These are phyloP conservation scores for Drosophila setosimentum DNA, from an alignment of 2,888 invertebrate species.

Conservation along the genomic window DNA sequence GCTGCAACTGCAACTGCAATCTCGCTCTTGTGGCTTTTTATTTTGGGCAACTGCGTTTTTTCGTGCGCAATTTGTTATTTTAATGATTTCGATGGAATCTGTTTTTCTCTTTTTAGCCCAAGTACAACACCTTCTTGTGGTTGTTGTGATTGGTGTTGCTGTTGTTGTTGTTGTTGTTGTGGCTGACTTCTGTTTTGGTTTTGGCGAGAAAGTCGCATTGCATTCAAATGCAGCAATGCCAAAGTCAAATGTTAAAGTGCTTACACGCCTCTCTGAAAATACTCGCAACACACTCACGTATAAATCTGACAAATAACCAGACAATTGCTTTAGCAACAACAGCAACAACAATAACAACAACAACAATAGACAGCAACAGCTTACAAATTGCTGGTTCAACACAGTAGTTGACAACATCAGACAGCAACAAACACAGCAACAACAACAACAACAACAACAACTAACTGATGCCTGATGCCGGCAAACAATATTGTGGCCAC, in stretches of 20 bases:
- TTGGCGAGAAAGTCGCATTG: conserved; percentile 58
- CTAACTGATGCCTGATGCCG: conserved; percentile 28
- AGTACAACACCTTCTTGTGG: conserved; percentile 8
- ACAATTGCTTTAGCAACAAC: conserved; percentile 49
- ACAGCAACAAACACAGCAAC: conserved; percentile 17
- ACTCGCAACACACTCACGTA: conserved; percentile 32
- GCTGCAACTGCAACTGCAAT: conserved; percentile 12
- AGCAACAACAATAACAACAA: conserved; percentile 23
- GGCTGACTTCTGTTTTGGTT: conserved; percentile 52
- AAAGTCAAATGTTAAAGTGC: conserved; percentile 60
- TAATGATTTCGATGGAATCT: conserved; percentile 80
- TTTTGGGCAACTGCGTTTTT: conserved; percentile 65
- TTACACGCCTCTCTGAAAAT: conserved; percentile 63
- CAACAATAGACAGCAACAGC: conserved; percentile 43
- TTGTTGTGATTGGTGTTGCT: too few species aligned
- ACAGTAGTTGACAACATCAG: conserved; percentile 61
- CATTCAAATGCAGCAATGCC: conserved; percentile 52
- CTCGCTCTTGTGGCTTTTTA: conserved; percentile 56
- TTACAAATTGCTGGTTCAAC: conserved; percentile 61
- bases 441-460: conserved; percentile 1
- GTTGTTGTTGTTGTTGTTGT: conserved; percentile 14
- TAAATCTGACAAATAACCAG: conserved; percentile 70
- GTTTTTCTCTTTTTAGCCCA: conserved; percentile 1
- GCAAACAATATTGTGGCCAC: conserved; percentile 45
- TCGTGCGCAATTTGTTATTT: conserved; percentile 80